phyloP scores from a whole-genome alignment of 2,113 vertebrate genomes.

The Catagonus wagneri region DNA sequence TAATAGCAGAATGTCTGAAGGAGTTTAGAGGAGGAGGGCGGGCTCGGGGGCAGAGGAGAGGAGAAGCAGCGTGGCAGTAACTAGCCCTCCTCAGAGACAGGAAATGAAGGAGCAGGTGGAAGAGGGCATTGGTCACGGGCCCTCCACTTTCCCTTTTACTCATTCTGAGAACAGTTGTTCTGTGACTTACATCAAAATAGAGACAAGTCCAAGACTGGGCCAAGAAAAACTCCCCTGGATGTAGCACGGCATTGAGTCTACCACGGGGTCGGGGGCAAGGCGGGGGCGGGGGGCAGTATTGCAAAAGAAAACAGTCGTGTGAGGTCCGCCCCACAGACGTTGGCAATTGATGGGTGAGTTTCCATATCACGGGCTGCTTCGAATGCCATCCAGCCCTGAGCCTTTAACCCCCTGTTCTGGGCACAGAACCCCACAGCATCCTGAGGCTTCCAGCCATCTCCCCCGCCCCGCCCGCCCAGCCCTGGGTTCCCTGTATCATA shows the following conservation, averaged over 20 bases:
- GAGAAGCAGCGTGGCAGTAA: not conserved
- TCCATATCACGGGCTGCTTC: not conserved
- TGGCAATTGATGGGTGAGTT: not conserved
- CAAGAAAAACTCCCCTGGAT: conserved; percentile 65
- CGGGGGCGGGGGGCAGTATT: not conserved
- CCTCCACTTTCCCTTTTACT: not conserved
- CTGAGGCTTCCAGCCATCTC: not conserved
- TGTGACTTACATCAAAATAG: conserved; percentile 28
- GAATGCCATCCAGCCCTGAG: not conserved
- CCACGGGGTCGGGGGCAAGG: not conserved
- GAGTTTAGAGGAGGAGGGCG: not conserved
- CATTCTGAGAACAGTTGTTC: conserved; percentile 51
- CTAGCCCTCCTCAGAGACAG: not conserved
- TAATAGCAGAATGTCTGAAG: not conserved
- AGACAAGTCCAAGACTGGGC: not conserved
- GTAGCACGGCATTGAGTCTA: not conserved
- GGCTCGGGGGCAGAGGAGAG: too few relatives aligned
- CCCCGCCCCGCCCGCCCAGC: too few relatives aligned
- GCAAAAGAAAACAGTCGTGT: conserved; percentile 64
- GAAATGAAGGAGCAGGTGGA: not conserved
- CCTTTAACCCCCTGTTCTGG: fast-evolving
- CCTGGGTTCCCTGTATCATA: not conserved
- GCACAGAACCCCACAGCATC: not conserved
- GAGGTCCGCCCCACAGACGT: conserved; percentile 52
- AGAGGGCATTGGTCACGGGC: not conserved